Conservation (phyloP, 2,113 vertebrate species). For the Ginglymostoma cirratum region DNA sequence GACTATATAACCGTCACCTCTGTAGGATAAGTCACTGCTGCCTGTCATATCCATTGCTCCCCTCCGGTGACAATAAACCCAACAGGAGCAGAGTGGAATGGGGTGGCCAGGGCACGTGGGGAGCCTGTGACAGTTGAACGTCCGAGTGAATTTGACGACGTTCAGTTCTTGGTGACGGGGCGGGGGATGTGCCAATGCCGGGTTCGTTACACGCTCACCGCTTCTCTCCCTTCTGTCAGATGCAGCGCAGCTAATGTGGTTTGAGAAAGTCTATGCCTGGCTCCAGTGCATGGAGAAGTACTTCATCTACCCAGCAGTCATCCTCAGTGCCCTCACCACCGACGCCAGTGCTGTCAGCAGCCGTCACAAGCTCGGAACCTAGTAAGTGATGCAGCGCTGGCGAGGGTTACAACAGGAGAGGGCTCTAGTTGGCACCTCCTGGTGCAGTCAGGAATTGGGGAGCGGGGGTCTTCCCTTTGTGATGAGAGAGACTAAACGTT, state of each 20-base stretch:
- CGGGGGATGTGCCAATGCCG: neutral
- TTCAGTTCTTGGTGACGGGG: neutral
- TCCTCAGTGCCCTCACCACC: slow-evolving; percentile 77
- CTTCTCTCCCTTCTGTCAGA: slow-evolving; percentile 48
- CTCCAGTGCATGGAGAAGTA: slow-evolving; percentile 83
- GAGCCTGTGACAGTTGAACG: neutral
- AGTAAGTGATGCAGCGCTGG: slow-evolving; percentile 54
- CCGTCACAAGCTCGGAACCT: slow-evolving; percentile 69
- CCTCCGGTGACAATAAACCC: neutral
- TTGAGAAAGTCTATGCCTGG: slow-evolving; percentile 80
- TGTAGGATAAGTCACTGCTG: neutral
- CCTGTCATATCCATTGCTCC: too few species aligned
- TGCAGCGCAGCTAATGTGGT: slow-evolving; percentile 86
- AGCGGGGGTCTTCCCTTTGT: neutral
- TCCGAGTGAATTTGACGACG: neutral
- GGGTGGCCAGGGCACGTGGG: neutral
- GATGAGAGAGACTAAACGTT: neutral
- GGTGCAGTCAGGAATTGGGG: neutral
- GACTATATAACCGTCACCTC: neutral
- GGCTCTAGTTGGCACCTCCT: too few species aligned
- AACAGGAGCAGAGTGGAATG: too few species aligned
- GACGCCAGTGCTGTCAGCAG: slow-evolving; percentile 70
- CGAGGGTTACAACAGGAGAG: neutral
- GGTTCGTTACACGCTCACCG: neutral
- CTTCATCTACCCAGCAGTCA: slow-evolving; percentile 77